phyloP scores from a whole-genome alignment of 2,888 invertebrate species.

The Pristionchus maxplancki region DNA sequence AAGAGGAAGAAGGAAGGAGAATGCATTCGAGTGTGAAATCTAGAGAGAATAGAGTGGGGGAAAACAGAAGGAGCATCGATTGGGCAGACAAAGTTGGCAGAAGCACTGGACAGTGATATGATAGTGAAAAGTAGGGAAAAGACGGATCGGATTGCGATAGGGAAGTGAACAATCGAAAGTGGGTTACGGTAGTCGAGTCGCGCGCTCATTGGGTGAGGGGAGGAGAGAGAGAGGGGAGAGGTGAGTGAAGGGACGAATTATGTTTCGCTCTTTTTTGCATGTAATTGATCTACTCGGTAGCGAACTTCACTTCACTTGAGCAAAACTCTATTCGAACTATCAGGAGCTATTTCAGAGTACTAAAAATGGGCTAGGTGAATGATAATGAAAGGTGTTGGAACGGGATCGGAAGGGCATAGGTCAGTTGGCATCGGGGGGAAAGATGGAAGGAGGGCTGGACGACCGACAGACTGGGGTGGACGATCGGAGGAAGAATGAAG shows the following conservation, averaged over 20 bases:
- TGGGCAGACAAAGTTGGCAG: neutral
- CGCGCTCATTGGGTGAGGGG: slow-evolving; percentile 8
- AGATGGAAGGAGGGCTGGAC: neutral
- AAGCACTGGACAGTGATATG: neutral
- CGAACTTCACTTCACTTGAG: neutral
- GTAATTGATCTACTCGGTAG: neutral
- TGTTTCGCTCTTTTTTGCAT: slow-evolving; percentile 6
- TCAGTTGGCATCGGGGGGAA: neutral
- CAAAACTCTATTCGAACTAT: no score
- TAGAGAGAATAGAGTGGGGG: neutral
- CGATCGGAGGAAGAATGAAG: slow-evolving; percentile 7
- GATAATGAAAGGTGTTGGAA: neutral
- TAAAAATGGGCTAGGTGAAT: neutral
- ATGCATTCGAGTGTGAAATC: slow-evolving; percentile 41
- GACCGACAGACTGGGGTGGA: neutral
- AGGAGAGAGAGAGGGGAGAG: neutral
- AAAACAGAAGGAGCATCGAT: slow-evolving; percentile 30
- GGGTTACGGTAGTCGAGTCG: slow-evolving; percentile 45
- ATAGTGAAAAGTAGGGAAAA: neutral
- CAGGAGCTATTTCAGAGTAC: neutral
- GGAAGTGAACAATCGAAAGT: slow-evolving; percentile 29
- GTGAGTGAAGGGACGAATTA: neutral
- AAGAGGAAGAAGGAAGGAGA: neutral
- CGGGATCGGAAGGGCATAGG: neutral
- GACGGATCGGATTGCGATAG: neutral